A percentile compares a stretch with the other conserved stretches of the same genome.
Evolutionary conservation across 2,888 invertebrate species (phyloP).

Genomic region (Stenichneumon culpator): DNA sequence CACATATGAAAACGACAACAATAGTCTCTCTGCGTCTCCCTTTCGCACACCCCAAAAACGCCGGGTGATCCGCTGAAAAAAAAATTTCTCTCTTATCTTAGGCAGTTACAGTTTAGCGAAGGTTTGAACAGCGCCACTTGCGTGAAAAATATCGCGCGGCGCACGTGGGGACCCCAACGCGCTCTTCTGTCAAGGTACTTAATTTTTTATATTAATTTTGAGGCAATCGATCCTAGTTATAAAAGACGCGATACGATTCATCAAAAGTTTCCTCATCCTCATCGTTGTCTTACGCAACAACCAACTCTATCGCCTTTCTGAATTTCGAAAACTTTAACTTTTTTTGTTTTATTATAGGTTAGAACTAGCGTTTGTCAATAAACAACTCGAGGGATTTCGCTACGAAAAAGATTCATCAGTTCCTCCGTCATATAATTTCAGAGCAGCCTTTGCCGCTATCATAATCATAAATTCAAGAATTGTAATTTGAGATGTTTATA

Average conservation of each 20-base stretch:
- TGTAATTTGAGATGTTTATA: too few species aligned
- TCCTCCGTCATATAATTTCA: neutral
- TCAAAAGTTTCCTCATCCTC: neutral
- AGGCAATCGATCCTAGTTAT: neutral
- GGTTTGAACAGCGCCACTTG: constrained; percentile 20
- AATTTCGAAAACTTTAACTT: neutral
- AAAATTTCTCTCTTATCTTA: neutral
- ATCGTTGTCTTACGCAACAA: neutral
- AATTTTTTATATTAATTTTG: neutral
- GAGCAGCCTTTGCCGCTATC: neutral
- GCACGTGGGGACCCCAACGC: neutral
- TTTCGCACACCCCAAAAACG: neutral
- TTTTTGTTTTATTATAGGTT: neutral
- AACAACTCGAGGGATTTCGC: neutral
- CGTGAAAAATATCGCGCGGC: neutral
- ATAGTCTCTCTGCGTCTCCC: neutral
- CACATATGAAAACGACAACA: neutral
- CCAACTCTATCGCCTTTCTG: neutral
- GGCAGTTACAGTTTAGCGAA: neutral
- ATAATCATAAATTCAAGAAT: neutral
- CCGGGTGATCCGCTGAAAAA: constrained; percentile 15
- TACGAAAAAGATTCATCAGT: too few species aligned
- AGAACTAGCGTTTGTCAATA: neutral
- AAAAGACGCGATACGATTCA: neutral
- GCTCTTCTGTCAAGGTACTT: neutral